Base-by-base conservation (phyloP, 2,797 vertebrate genomes). In the Anguilla obscura region DNA sequence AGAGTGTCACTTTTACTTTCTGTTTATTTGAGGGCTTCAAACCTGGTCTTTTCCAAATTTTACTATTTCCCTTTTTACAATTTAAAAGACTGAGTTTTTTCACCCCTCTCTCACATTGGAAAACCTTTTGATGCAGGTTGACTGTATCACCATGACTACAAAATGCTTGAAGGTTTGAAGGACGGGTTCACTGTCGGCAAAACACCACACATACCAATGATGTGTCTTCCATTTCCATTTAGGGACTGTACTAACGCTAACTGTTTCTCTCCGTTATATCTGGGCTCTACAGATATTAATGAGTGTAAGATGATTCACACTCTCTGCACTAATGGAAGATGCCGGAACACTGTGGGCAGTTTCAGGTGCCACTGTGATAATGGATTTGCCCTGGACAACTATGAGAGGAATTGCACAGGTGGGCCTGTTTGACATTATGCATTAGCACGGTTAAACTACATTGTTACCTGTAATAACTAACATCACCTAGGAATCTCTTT, bases 371-470 rank as follows among this genome's bases (percentile, higher is more conserved):
- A 96, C 79, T 99, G 99, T 82, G 97, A 99, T 91, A 97, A 94
- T 2, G 99, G 99, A 80, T 99, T 97, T 74, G 97, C 98, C 16
- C 97, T 99, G 2, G 98, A 99, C 92, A 97, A 96, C 0, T 97
- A 99, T 79, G 99, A 99, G 90, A 97, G 98, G 92, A 99, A 99
- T 87, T 99, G 99, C 91, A 99, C 98, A 92, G 99, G 99, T 99
- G 94, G 79, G 40, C 45, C 21, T 50, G 18, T 40, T 33, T 76
- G 9, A 36, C 36, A 16, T 12, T 5, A 33, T 16, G 74, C 36
- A 14, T 40, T 74, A 10, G 84, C 36, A 2, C 0, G 21, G 63
- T 12, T 74, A 5, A 69, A 14, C 63, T 69, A 10, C 30, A 74
- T 27, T 69, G 10, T 27, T 27, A 71, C 27, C n/a, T 74, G 69